phyloP scores from a whole-genome alignment of 2,797 vertebrate genomes.

The Tragelaphus oryx region DNA sequence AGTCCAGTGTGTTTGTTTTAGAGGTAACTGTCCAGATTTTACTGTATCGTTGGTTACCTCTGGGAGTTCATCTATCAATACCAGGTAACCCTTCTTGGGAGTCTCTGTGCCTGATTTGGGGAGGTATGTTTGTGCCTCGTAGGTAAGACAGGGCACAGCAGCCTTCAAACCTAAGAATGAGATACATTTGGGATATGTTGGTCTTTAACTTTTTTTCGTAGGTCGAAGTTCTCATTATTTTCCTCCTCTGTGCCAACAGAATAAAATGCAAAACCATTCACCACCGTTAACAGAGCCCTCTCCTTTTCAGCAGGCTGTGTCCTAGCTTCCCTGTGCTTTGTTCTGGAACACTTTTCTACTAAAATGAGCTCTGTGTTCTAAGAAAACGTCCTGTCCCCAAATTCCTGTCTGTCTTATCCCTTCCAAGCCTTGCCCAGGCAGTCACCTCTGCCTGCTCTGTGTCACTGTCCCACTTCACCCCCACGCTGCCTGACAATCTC shows the following conservation, averaged over 20 bases:
- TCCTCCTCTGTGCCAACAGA: neutral
- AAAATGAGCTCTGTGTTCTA: neutral
- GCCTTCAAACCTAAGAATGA: neutral
- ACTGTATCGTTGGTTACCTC: neutral
- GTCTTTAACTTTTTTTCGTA: neutral
- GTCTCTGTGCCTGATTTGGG: neutral
- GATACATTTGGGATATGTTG: neutral
- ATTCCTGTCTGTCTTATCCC: neutral
- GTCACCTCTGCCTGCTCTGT: no score
- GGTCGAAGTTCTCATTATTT: neutral
- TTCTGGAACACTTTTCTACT: neutral
- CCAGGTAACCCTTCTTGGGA: neutral
- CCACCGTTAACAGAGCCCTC: neutral
- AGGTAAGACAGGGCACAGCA: neutral
- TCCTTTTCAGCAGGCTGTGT: neutral
- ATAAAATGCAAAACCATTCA: neutral
- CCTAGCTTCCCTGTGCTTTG: neutral
- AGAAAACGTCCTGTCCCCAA: neutral
- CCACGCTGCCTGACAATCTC: neutral
- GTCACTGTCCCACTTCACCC: neutral
- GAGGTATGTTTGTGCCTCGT: neutral
- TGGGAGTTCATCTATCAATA: neutral
- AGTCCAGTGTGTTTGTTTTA: neutral
- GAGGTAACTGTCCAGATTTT: neutral
- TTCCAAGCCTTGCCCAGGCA: neutral